Base-by-base conservation (phyloP, 37 sponge, comb jelly and placozoan species). In the Chondrilla cf. caribensis region DNA sequence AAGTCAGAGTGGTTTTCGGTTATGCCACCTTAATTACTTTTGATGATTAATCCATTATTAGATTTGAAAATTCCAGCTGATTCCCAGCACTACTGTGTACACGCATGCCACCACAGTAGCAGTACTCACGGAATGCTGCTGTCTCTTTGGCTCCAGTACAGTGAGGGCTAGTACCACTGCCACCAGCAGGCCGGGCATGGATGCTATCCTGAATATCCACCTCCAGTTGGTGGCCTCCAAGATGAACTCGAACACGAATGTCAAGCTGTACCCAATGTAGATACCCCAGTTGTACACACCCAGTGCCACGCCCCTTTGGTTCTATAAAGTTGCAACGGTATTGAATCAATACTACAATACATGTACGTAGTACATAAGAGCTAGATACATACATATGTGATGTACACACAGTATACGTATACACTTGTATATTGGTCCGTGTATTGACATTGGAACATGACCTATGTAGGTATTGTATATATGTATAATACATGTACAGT, bases 91-190 rank as follows among this genome's bases (percentile, higher is more conserved):
- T n/a, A n/a, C n/a, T n/a, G n/a, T n/a, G n/a, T n/a, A n/a, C n/a
- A n/a, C n/a, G n/a, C n/a, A n/a, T n/a, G n/a, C n/a, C n/a, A n/a
- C n/a, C n/a, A n/a, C n/a, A n/a, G n/a, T n/a, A n/a, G n/a, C n/a
- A n/a, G n/a, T 38, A 19, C 82, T 65, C 28, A 67, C 43, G 5
- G 41, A 26, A 6, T 31, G 47, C 42, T 18, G 55, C 21, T 37
- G 22, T 31, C 90, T 82, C 24, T 44, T 21, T 51, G 94, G 94
- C 32, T 93, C 94, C 66, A 58, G 68, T 28, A 93, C 90, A 22
- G 90, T 79, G 21, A 93, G 17, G 32, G 86, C 22, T 26, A 89
- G 18, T 26, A 93, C 43, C 0, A 81, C 35, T 9, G 77, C 64
- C 51, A 93, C 17, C 24, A 87, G n/a, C 38, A 87, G 65, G 26